Evolutionary conservation across 2,888 invertebrate species (phyloP), one percentile per base, ranked within the genome.

Genomic region (Rhingia campestris): DNA sequence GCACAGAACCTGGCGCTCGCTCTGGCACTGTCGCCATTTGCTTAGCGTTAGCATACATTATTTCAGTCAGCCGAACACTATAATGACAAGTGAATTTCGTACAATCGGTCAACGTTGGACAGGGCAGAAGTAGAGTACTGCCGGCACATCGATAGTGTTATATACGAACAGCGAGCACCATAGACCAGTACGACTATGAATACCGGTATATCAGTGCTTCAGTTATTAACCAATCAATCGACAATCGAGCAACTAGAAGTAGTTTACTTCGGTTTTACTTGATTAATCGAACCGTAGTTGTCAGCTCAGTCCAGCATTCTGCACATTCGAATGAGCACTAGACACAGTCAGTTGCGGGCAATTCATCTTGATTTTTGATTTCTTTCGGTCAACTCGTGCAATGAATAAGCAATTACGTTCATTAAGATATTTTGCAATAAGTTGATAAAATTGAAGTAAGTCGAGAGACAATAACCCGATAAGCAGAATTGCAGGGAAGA

Each of bases 351-450:
- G 53, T 45, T 9, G 61, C 51, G 32, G 43, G 7, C 69, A 79
- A 82, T 82, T 82, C 82, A 84, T 84, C 74, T 79, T 77, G 82
- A 82, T 82, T 77, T 76, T 82, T 82, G 77, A 82, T 77, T 82
- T 69, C 77, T 82, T 73, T 67, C 63, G 63, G 61, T 84, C 82
- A 79, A 64, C 53, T 74, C 82, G 74, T 74, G 79, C n/a, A 79
- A 74, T 79, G 82, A 84, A 84, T 84, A 74, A 79, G 79, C 82
- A 84, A 84, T 84, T 84, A 49, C 82, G 35, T 79, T 84, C 79
- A 84, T 84, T 84, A 84, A 84, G 82, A 84, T 79, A 74, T 74
- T 79, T 84, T 63, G 69, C 79, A 69, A 74, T 64, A 79, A 69
- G 73, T 73, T 74, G 82, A 73, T 74, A 64, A 84, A 84, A 74